phyloP scores from a whole-genome alignment of 2,797 vertebrate species.

The Brachyalestes nurse region DNA sequence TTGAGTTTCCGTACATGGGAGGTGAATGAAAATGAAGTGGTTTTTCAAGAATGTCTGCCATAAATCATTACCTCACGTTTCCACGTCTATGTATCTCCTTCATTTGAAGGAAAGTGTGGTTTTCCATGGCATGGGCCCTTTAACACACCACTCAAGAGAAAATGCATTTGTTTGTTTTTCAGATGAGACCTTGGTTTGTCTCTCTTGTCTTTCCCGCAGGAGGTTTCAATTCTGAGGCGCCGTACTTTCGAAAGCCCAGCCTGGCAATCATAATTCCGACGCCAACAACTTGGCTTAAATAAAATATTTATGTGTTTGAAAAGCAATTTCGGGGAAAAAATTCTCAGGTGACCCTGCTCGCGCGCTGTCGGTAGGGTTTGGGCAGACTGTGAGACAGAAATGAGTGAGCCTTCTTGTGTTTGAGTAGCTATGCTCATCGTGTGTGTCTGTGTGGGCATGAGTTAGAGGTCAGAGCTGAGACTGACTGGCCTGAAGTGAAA shows the following conservation, averaged over 20 bases:
- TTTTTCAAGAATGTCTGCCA: background rate
- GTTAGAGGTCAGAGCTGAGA: slow-evolving; percentile 49
- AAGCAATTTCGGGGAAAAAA: background rate
- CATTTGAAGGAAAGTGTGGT: background rate
- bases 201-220: background rate
- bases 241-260: background rate
- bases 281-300: background rate
- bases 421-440: background rate
- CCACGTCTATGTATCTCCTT: too few relatives aligned
- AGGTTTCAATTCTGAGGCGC: background rate
- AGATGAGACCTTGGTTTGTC: background rate
- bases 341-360: slow-evolving; percentile 5
- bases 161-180: background rate
- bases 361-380: background rate
- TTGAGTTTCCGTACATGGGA: too few relatives aligned
- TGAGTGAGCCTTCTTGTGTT: background rate
- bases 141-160: background rate
- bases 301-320: slow-evolving; percentile 9
- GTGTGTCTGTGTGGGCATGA: slow-evolving; percentile 53
- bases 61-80: too few relatives aligned
- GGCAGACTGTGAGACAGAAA: background rate
- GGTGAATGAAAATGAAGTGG: background rate
- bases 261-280: background rate
- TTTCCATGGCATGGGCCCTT: background rate
- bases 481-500: slow-evolving; percentile 37